Evolutionary conservation across 1,140 invertebrate genomes (phyloP).

Genomic region (Drosophila azteca): DNA sequence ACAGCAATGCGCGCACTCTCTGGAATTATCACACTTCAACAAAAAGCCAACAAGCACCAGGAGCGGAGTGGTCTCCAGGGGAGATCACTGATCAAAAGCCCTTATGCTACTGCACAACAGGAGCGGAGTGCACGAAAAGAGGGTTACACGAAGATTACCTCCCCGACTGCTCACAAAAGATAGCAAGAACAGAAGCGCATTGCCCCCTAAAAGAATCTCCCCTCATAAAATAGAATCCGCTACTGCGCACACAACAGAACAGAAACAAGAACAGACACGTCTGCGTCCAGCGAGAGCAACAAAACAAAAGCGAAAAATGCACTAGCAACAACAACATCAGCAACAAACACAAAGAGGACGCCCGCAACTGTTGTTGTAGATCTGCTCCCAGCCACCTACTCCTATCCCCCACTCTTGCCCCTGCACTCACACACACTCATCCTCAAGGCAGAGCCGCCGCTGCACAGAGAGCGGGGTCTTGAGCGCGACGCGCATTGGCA

Average conservation of each 20-base stretch:
- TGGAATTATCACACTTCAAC: constrained; percentile 79
- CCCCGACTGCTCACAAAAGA: too few species aligned
- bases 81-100: too few species aligned
- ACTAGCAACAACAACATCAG: constrained; percentile 38
- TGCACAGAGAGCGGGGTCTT: constrained; percentile 18
- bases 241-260: too few species aligned
- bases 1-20: constrained; percentile 38
- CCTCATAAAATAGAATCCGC: too few species aligned
- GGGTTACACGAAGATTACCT: too few species aligned
- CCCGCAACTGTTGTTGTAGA: constrained; percentile 19
- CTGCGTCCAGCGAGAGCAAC: constrained; percentile 48
- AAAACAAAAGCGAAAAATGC: constrained; percentile 72
- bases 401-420: neutral
- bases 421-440: constrained; percentile 21
- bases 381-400: neutral
- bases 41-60: constrained; percentile 43
- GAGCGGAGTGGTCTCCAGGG: neutral
- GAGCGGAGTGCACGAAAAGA: too few species aligned
- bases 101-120: too few species aligned
- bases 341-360: constrained; percentile 20
- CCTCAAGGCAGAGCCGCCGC: constrained; percentile 31
- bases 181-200: too few species aligned
- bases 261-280: constrained; percentile 15
- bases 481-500: neutral
- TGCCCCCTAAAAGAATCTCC: too few species aligned